Percentiles rank a stretch among this genome's conserved stretches.
Evolutionary conservation across 1,140 invertebrate genomes (phyloP).

Genomic region (Bemisia tabaci): DNA sequence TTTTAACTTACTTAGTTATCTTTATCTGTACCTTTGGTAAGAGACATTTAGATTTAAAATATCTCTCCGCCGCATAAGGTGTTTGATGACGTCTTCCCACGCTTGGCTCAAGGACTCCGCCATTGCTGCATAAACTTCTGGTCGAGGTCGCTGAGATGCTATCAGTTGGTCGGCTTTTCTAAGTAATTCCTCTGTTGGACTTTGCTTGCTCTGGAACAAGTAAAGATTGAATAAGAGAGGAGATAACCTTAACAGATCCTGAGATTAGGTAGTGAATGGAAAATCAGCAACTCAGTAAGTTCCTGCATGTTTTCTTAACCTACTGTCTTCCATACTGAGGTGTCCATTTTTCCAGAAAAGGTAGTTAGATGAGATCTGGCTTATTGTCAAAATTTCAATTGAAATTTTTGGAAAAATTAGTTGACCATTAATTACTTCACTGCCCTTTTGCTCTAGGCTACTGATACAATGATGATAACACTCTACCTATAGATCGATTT

Average conservation of each 20-base stretch:
- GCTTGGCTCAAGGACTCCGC: conserved; percentile 73
- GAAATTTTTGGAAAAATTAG: no score
- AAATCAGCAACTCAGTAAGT: no score
- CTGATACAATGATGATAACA: no score
- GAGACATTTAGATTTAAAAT: conserved; percentile 61
- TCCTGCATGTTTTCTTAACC: no score
- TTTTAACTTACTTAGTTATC: no score
- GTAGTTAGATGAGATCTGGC: no score
- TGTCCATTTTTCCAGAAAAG: no score
- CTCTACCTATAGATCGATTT: no score
- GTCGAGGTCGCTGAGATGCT: conserved; percentile 51
- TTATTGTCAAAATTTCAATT: no score
- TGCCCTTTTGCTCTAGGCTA: no score
- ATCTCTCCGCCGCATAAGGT: conserved; percentile 59
- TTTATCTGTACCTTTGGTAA: conserved; percentile 56
- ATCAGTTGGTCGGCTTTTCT: conserved; percentile 72
- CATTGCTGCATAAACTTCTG: conserved; percentile 80
- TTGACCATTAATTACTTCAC: no score
- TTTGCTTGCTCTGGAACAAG: conserved; percentile 63
- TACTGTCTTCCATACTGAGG: no score
- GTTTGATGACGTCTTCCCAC: conserved; percentile 74
- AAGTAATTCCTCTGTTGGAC: conserved; percentile 77
- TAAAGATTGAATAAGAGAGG: conserved; percentile 7
- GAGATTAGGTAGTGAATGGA: neutral
- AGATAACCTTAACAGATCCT: neutral